These are phyloP conservation scores for Actinemys pallida DNA, from an alignment of 2,113 vertebrate genomes.

Conservation along the genomic window DNA sequence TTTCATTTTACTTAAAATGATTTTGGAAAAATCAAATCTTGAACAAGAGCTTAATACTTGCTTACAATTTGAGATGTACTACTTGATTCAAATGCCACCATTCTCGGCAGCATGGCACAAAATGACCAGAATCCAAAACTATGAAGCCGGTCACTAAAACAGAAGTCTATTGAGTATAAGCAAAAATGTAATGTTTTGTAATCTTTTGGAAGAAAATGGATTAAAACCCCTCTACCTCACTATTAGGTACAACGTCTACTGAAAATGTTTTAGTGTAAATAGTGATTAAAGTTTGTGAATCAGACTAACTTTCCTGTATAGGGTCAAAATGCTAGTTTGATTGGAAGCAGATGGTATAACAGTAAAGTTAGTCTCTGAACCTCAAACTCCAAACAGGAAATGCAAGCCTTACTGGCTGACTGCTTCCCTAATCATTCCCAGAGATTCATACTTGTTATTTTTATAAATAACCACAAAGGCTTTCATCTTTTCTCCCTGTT, in stretches of 20 bases:
- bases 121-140: neutral
- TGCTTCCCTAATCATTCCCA: constrained; percentile 87
- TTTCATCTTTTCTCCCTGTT: constrained; percentile 64
- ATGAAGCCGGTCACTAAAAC: neutral
- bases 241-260: constrained; percentile 26
- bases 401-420: constrained; percentile 83
- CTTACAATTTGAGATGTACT: neutral
- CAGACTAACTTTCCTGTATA: constrained; percentile 79
- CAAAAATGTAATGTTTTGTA: neutral
- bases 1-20: neutral
- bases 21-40: neutral
- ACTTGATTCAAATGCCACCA: neutral
- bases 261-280: constrained; percentile 44
- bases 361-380: constrained; percentile 85
- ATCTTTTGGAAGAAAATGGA: neutral
- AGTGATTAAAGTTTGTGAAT: constrained; percentile 78
- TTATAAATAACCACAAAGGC: constrained; percentile 69
- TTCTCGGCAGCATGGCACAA: neutral
- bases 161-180: neutral
- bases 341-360: constrained; percentile 91
- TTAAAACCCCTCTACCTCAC: neutral
- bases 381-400: constrained; percentile 92
- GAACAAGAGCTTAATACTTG: neutral
- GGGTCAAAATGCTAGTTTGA: constrained; percentile 87
- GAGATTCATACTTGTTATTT: constrained; percentile 83